Percentiles rank a stretch among this genome's conserved stretches.
Conservation (phyloP, 2,113 vertebrate genomes). For the Callopanchax toddi region DNA sequence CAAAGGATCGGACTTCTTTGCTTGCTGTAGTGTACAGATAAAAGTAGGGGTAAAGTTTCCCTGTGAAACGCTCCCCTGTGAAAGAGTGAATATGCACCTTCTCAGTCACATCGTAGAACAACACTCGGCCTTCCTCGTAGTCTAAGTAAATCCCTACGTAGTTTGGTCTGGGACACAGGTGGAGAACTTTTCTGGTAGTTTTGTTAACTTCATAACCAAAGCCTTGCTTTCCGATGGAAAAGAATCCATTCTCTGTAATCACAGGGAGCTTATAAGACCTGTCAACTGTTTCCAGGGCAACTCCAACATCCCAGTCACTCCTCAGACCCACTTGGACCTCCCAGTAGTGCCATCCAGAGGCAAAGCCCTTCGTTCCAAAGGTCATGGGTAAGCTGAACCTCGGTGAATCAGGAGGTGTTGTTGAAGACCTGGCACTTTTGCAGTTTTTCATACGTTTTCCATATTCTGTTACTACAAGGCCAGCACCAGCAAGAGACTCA, state of each 20-base stretch:
- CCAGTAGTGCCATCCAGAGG: constrained; percentile 75
- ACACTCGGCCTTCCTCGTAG: constrained; percentile 80
- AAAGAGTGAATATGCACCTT: constrained; percentile 77
- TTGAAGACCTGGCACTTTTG: not conserved
- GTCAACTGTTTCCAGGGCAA: constrained; percentile 63
- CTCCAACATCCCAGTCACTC: constrained; percentile 75
- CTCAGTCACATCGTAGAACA: constrained; percentile 76
- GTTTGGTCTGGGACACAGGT: constrained; percentile 31
- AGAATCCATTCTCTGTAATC: constrained; percentile 45
- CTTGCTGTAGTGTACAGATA: constrained; percentile 28
- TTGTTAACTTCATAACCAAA: not conserved
- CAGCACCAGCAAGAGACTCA: constrained; percentile 21
- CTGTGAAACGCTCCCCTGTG: constrained; percentile 69
- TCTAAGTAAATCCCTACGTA: constrained; percentile 81
- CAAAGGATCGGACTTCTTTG: constrained; percentile 49
- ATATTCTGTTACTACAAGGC: constrained; percentile 26
- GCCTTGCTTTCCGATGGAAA: constrained; percentile 36
- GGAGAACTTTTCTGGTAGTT: not conserved
- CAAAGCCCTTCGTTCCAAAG: constrained; percentile 62
- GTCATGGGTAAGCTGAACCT: constrained; percentile 58
- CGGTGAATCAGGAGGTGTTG: rapidly evolving
- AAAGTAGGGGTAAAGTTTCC: constrained; percentile 81
- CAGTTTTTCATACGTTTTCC: constrained; percentile 32
- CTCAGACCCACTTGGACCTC: constrained; percentile 57
- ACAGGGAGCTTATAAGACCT: constrained; percentile 31